Conservation (phyloP, 2,797 vertebrate genomes). For the Epinephelus awoara region DNA sequence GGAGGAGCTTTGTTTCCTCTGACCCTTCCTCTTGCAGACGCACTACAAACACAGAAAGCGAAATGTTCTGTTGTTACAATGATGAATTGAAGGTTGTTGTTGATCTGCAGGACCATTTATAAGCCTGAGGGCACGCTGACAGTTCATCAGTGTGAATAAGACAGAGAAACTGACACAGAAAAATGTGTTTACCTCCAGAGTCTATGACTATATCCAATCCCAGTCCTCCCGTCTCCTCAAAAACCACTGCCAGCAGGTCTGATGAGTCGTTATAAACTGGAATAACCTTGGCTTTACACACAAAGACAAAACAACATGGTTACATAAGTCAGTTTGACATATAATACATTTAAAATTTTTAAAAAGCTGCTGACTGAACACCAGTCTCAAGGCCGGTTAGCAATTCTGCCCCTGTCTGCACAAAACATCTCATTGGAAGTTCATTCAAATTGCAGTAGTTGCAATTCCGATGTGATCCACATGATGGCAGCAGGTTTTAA, state of each 20-base stretch:
- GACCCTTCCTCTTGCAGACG: conserved; percentile 85
- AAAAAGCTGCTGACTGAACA: background rate
- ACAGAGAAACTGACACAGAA: background rate
- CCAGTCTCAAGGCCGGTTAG: background rate
- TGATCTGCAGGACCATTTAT: background rate
- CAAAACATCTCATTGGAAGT: background rate
- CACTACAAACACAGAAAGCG: conserved; percentile 79
- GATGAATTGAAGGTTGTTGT: background rate
- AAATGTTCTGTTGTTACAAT: background rate
- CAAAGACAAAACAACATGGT: background rate
- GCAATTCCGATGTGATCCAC: conserved; percentile 12
- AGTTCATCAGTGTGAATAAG: background rate
- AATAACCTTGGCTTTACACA: conserved; percentile 89
- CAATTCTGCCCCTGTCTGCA: background rate
- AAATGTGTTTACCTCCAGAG: conserved; percentile 88
- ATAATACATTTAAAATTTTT: background rate
- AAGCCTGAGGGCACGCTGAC: background rate
- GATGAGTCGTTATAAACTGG: conserved; percentile 85
- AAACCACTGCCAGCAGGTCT: conserved; percentile 88
- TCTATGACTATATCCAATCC: conserved; percentile 95
- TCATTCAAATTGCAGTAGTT: background rate
- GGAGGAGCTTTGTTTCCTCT: conserved; percentile 79
- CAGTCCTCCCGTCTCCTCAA: conserved; percentile 96
- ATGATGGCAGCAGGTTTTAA: conserved; percentile 35
- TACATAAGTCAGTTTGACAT: background rate